Percentiles rank a stretch among this genome's conserved stretches.
Conservation (phyloP, 2,888 invertebrate genomes). For the Aphrophora alni region DNA sequence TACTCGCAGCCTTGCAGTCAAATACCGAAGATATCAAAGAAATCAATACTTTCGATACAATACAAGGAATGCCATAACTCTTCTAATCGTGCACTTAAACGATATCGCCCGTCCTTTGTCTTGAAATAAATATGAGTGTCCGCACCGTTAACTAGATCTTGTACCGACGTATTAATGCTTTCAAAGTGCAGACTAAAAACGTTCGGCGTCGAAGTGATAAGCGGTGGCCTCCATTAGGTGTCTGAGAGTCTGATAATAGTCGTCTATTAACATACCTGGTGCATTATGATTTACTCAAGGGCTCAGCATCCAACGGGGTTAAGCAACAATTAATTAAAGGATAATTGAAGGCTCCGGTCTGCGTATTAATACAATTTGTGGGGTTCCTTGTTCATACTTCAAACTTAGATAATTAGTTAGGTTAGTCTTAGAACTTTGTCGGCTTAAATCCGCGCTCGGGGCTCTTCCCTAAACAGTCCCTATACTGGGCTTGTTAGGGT, state of each 20-base stretch:
- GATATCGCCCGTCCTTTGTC: neutral
- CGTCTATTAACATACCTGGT: neutral
- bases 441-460: neutral
- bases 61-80: too few species aligned
- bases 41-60: too few species aligned
- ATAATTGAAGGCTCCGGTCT: neutral
- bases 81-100: neutral
- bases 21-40: too few species aligned
- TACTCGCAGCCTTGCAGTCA: too few species aligned
- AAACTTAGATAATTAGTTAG: neutral
- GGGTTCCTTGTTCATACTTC: neutral
- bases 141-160: neutral
- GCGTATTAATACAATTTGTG: conserved; percentile 9
- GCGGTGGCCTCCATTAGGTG: neutral
- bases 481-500: neutral
- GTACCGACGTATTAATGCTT: neutral
- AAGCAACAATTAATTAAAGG: conserved; percentile 2
- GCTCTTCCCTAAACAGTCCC: neutral
- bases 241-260: neutral
- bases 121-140: neutral
- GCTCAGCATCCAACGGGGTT: neutral
- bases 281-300: neutral
- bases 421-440: conserved; percentile 2
- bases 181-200: neutral
- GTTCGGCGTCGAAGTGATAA: neutral